Percentiles rank a stretch among this genome's conserved stretches.
phyloP scores from a whole-genome alignment of 2,113 vertebrate species.

The Cariama cristata region DNA sequence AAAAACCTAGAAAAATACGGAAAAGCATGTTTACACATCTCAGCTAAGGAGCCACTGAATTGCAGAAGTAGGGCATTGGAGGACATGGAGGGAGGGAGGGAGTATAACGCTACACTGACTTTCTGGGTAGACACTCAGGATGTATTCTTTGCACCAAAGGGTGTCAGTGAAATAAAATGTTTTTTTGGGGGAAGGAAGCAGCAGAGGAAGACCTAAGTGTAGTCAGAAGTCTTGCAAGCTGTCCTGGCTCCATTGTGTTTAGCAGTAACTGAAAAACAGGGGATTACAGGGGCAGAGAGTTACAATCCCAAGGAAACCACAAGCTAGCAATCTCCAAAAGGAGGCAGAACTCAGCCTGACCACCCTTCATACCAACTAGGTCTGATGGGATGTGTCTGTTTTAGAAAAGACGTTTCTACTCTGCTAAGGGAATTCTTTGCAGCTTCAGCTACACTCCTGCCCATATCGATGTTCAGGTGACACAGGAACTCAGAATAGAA shows the following conservation, averaged over 20 bases:
- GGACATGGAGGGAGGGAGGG: no score
- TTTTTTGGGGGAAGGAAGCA: not conserved
- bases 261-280: not conserved
- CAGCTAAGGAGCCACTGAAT: not conserved
- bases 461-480: not conserved
- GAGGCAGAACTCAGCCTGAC: not conserved
- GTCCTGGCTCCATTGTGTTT: not conserved
- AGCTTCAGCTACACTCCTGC: not conserved
- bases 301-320: not conserved
- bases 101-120: not conserved
- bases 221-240: not conserved
- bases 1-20: not conserved
- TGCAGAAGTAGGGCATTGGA: not conserved
- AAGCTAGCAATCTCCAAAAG: not conserved
- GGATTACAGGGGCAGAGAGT: not conserved
- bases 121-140: not conserved
- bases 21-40: not conserved
- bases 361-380: rapidly evolving
- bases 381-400: not conserved
- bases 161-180: not conserved
- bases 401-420: not conserved
- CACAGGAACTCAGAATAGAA: not conserved
- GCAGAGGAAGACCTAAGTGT: not conserved
- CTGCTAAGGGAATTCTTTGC: not conserved
- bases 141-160: not conserved